Evolutionary conservation across 2,113 vertebrate genomes (phyloP).

Genomic region (Chamaea fasciata): DNA sequence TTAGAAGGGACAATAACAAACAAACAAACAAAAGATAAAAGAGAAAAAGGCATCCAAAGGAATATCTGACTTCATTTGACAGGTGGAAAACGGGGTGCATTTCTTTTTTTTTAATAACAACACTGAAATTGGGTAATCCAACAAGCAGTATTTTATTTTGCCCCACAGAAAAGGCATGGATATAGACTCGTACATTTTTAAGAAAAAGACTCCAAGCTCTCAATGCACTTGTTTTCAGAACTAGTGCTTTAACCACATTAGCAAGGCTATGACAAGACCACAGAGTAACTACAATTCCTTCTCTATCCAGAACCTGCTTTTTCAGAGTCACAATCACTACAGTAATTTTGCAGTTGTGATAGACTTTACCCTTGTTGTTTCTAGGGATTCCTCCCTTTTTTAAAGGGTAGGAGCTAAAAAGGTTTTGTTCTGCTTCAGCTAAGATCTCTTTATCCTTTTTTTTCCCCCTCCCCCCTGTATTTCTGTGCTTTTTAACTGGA

Average conservation of each 20-base stretch:
- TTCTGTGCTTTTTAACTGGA: neutral
- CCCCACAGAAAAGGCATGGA: neutral
- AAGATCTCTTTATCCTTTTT: neutral
- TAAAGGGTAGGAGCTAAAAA: neutral
- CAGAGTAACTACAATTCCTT: neutral
- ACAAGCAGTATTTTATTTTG: neutral
- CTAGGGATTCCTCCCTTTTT: neutral
- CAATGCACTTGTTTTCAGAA: neutral
- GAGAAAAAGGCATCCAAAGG: neutral
- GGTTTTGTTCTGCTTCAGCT: neutral
- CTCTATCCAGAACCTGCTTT: neutral
- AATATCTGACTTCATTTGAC: neutral
- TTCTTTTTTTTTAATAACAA: neutral
- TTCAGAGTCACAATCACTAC: neutral
- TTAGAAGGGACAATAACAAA: neutral
- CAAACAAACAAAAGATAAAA: neutral
- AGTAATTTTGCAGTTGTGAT: neutral
- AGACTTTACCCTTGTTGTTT: neutral
- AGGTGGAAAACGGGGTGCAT: neutral
- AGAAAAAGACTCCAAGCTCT: neutral
- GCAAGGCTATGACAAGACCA: neutral
- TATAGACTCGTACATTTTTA: neutral
- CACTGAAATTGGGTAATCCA: neutral
- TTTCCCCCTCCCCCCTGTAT: fast-evolving
- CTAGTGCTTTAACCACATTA: neutral